Conservation (phyloP, 64 coral and sea anemone species). For the Cladopsammia gracilis region DNA sequence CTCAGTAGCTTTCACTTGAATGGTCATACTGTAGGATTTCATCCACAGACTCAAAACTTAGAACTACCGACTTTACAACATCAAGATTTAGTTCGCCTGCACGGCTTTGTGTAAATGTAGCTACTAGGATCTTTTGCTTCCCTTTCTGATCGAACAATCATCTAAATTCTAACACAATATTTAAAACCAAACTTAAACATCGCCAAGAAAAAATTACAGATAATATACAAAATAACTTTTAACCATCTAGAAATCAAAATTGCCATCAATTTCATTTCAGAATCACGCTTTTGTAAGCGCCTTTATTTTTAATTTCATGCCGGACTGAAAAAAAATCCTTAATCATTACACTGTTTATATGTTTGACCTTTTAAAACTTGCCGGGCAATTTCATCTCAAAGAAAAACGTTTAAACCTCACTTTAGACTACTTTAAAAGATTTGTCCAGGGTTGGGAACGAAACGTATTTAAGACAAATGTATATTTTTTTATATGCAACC, state of each 20-base stretch:
- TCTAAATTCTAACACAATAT: too few species aligned
- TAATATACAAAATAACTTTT: too few species aligned
- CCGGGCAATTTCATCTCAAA: background rate
- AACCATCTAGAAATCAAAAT: background rate
- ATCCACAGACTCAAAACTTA: too few species aligned
- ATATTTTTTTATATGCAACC: too few species aligned
- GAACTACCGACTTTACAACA: too few species aligned
- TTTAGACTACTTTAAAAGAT: background rate
- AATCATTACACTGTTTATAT: background rate
- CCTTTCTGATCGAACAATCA: too few species aligned
- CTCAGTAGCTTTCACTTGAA: background rate
- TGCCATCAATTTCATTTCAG: background rate
- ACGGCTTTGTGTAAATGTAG: too few species aligned
- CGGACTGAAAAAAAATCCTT: background rate
- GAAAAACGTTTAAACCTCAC: background rate
- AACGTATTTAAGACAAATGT: background rate
- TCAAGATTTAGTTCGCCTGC: too few species aligned
- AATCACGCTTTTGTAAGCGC: background rate
- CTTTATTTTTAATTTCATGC: background rate
- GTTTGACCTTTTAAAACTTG: slow-evolving; percentile 3
- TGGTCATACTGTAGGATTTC: background rate
- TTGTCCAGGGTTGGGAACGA: background rate
- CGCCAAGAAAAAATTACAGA: too few species aligned
- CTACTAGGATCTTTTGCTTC: too few species aligned
- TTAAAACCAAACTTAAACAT: too few species aligned